A percentile compares a stretch with the other conserved stretches of the same genome.
phyloP scores from a whole-genome alignment of 2,888 invertebrate genomes.

The Metopia argyrocephala region DNA sequence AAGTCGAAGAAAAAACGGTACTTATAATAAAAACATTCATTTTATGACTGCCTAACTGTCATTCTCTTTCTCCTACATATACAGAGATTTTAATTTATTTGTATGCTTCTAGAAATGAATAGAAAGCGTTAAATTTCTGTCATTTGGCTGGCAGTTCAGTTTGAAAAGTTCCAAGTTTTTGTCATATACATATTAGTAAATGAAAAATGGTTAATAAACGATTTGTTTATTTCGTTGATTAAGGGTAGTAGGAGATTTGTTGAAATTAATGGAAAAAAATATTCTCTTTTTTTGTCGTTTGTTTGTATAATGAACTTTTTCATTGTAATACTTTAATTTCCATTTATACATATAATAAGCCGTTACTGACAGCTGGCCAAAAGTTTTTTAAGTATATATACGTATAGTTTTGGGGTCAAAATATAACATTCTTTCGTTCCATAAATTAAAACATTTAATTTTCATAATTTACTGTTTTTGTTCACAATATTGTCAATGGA shows the following conservation, averaged over 20 bases:
- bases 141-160: conserved; percentile 54
- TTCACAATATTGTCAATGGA: too few relatives aligned
- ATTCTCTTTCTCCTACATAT: neutral
- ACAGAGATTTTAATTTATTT: neutral
- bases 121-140: conserved; percentile 41
- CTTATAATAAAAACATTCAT: neutral
- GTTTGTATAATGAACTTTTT: conserved; percentile 40
- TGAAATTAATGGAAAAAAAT: too few relatives aligned
- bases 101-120: neutral
- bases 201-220: conserved; percentile 16
- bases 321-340: conserved; percentile 26
- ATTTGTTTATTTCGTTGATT: neutral
- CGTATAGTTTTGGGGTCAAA: neutral
- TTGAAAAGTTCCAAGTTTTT: conserved; percentile 45
- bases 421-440: neutral
- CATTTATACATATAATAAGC: neutral
- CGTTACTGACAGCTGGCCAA: conserved; percentile 16
- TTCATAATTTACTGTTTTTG: too few relatives aligned
- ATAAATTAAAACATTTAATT: too few relatives aligned
- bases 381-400: conserved; percentile 1
- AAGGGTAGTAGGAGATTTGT: too few relatives aligned
- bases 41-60: neutral
- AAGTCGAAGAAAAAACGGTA: neutral
- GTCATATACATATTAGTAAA: conserved; percentile 21
- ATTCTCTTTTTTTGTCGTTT: conserved; percentile 5